Base-by-base conservation (phyloP, 2,888 invertebrate genomes). In the Catocala nupta region DNA sequence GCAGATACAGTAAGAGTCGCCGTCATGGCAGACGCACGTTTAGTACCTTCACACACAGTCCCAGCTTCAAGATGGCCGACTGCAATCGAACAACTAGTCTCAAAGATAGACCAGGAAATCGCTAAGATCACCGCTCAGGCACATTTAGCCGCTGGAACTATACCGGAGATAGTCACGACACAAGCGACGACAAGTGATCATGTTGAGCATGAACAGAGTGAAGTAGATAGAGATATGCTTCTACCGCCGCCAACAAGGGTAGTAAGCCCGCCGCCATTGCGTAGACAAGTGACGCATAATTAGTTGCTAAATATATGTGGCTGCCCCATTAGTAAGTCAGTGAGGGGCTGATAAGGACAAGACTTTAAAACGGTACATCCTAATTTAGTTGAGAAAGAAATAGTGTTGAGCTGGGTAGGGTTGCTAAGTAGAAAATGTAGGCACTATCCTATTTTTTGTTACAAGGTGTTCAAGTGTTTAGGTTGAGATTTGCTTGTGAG, bases 11-110 rank as follows among this genome's bases (percentile, higher is more conserved):
- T 96, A 1, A 95, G 96, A 1, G 86, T 97, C 6, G 96, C 96
- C 1, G 96, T 97, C 7, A 97, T 97, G 96, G 95, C 96, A 0
- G 97, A 97, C 83, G 95, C 96, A 0, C 94, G 96, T 11, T 89
- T 97, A n/a, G 95, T 95, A 0, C 97, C 96, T 0, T 93, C 95
- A 13, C 96, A 97, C 88, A 86, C 89, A 0, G 86, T 95, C 51
- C 93, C 96, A 0, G 95, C 95, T 5, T 68, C 82, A 2, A 87
- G 94, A 10, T 94, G 94, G 94, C 79, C 93, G 0, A 73, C 80
- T 5, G 90, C 87, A 11, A 77, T 92, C n/a, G 89, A 91, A n/a
- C 90, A 91, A 39, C 78, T 93, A 0, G 80, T 92, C 60, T 70
- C 81, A 6, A 91, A 87, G 75, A 79, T 93, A 42, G 92, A 93